phyloP scores from a whole-genome alignment of 2,888 invertebrate genomes.

The Tipula confusa region DNA sequence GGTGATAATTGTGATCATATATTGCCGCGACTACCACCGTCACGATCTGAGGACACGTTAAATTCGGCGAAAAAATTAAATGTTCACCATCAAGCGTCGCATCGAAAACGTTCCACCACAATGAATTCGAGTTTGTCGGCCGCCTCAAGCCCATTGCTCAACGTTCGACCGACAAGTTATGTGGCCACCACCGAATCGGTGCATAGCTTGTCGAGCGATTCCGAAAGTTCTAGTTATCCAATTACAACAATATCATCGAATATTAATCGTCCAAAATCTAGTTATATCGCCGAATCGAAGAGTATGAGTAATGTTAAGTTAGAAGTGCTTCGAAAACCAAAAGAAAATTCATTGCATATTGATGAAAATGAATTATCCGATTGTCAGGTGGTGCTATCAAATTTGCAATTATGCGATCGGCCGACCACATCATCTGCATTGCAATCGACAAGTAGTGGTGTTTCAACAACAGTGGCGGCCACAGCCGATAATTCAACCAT shows the following conservation, averaged over 20 bases:
- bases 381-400: not conserved
- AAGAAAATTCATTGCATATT: slow-evolving; percentile 39
- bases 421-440: slow-evolving; percentile 33
- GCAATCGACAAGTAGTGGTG: slow-evolving; percentile 39
- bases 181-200: slow-evolving; percentile 63
- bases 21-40: slow-evolving; percentile 61
- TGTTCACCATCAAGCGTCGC: slow-evolving; percentile 46
- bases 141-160: slow-evolving; percentile 65
- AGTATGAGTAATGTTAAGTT: slow-evolving; percentile 62
- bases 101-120: slow-evolving; percentile 56
- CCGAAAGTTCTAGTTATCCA: slow-evolving; percentile 56
- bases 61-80: slow-evolving; percentile 50
- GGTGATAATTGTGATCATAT: slow-evolving; percentile 42
- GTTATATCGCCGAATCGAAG: slow-evolving; percentile 56
- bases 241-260: slow-evolving; percentile 52
- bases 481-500: slow-evolving; percentile 41
- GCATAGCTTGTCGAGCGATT: slow-evolving; percentile 63
- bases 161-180: slow-evolving; percentile 58
- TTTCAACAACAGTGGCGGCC: slow-evolving; percentile 35
- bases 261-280: slow-evolving; percentile 54
- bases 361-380: slow-evolving; percentile 37
- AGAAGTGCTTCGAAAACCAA: slow-evolving; percentile 48
- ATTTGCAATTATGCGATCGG: not conserved
- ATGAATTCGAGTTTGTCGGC: slow-evolving; percentile 58
- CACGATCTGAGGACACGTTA: slow-evolving; percentile 75